Base-by-base conservation (phyloP, 2,797 vertebrate species). In the Mormyrops attenuatus region DNA sequence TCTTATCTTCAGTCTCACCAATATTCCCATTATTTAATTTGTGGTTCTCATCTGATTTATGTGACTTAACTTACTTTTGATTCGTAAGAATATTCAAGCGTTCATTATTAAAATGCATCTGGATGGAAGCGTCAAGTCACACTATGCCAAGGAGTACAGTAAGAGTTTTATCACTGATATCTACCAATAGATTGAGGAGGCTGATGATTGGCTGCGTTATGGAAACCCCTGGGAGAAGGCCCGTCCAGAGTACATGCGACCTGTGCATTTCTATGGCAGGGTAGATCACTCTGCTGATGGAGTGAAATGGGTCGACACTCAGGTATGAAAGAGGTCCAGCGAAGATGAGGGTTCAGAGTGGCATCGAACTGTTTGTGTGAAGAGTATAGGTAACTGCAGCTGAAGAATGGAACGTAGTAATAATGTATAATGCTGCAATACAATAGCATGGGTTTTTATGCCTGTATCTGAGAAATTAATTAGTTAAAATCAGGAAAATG, bases 211-310 rank as follows among this genome's bases (percentile, higher is more conserved):
- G 98, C 95, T 98, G 92, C 97, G 98, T 11, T 98, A 97, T 0
- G 98, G 98, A 5, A 98, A 98, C 92, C 97, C 98, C 73, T 98
- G 98, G 98, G 98, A 98, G 94, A 98, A 98, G 92, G 98, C 97
- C 5, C 97, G 97, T 0, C 97, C 98, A 0, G 98, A 98, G 92
- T 98, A 98, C 92, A 98, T 93, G 93, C 95, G 97, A 1, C 98
- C 98, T 0, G 97, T 98, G 63, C 96, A 98, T 90, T 98, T 97
- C 95, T 98, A 97, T 0, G 98, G 98, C 34, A 92, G 93, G 0
- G 97, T 98, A 87, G 97, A 98, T 0, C 97, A 97, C 93, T 94
- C 95, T 0, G 89, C 63, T 0, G 96, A 97, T 0, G 97, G 97
- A 0, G 94, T 94, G 88, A 96, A 98, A 91, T 98, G 97, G 98